Evolutionary conservation across 2,797 vertebrate species (phyloP).

Genomic region (Phrynocephalus guinanensis): DNA sequence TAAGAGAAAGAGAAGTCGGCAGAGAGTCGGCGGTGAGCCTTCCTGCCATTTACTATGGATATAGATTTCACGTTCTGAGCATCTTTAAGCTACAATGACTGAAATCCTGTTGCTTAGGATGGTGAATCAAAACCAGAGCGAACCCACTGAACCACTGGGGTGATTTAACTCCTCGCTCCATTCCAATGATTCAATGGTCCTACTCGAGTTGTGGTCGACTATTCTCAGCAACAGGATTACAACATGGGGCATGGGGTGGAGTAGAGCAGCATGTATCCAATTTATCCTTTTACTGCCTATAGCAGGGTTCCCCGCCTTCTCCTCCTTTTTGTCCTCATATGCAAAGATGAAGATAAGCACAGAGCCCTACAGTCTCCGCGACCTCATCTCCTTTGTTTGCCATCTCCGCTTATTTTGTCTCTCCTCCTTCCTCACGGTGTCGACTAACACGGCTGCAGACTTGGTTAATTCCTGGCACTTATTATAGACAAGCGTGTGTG

Average conservation of each 20-base stretch:
- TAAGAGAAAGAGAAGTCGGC: no score
- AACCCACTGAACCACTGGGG: no score
- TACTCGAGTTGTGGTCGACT: no score
- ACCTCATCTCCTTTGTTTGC: not conserved
- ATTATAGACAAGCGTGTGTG: not conserved
- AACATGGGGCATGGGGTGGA: not conserved
- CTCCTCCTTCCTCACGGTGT: not conserved
- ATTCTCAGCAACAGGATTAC: no score
- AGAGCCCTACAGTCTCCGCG: not conserved
- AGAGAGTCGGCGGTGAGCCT: not conserved
- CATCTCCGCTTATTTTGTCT: not conserved
- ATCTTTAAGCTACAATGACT: not conserved
- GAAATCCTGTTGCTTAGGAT: no score
- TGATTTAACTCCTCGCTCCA: no score
- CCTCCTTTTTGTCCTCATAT: not conserved
- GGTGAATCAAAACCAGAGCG: no score
- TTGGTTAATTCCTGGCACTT: conserved; percentile 2
- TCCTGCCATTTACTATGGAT: not conserved
- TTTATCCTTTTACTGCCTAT: not conserved
- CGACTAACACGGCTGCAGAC: not conserved
- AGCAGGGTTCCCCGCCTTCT: no score
- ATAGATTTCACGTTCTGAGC: not conserved
- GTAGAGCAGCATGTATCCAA: not conserved
- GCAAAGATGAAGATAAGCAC: conserved; percentile 10
- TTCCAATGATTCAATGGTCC: no score